Conservation (phyloP, 2,113 vertebrate genomes). For the Salvator merianae region DNA sequence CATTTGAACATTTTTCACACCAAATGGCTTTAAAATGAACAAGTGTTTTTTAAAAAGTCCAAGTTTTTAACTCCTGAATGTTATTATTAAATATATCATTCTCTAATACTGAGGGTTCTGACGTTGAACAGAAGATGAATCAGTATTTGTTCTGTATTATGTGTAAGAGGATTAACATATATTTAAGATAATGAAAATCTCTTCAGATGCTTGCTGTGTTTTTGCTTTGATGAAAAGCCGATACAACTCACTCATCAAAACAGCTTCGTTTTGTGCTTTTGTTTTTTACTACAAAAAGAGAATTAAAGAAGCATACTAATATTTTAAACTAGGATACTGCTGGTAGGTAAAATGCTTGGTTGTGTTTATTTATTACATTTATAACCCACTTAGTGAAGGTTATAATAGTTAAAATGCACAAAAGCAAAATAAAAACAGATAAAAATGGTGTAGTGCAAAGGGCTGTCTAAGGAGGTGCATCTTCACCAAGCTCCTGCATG, state of each 20-base stretch:
- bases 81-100: constrained; percentile 36
- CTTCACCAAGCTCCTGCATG: too few species aligned
- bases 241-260: constrained; percentile 46
- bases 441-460: too few species aligned
- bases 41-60: constrained; percentile 42
- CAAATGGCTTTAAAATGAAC: constrained; percentile 34
- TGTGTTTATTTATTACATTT: too few species aligned
- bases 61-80: constrained; percentile 41
- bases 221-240: constrained; percentile 56
- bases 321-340: rapidly evolving
- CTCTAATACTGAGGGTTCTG: constrained; percentile 48
- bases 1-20: constrained; percentile 33
- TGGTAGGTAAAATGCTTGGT: too few species aligned
- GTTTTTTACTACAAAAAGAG: constrained; percentile 12
- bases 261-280: constrained; percentile 1
- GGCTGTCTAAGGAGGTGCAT: too few species aligned
- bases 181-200: constrained; percentile 65
- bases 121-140: constrained; percentile 63
- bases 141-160: constrained; percentile 55
- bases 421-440: too few species aligned
- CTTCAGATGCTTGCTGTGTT: constrained; percentile 53
- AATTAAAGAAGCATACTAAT: background rate
- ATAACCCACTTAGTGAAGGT: too few species aligned
- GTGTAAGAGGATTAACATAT: constrained; percentile 66
- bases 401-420: too few species aligned